Evolutionary conservation across 2,113 vertebrate species (phyloP).

Genomic region (Lanius ludovicianus): DNA sequence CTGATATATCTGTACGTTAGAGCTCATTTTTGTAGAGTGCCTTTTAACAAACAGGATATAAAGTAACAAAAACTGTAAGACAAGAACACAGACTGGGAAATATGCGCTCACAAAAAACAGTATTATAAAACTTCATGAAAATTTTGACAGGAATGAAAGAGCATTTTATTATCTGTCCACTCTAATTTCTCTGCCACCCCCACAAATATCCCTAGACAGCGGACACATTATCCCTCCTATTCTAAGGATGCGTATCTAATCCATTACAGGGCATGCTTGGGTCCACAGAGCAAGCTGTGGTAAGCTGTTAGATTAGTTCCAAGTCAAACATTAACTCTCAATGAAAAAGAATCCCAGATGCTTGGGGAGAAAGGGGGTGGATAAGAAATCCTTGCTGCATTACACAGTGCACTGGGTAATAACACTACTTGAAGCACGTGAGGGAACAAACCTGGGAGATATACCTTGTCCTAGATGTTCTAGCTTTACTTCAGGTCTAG

Average conservation of each 20-base stretch:
- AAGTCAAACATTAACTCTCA: slow-evolving; percentile 6
- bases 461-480: background rate
- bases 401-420: background rate
- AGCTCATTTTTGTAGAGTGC: background rate
- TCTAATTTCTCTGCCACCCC: slow-evolving; percentile 7
- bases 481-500: background rate
- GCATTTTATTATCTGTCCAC: background rate
- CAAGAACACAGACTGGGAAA: background rate
- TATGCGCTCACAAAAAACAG: background rate
- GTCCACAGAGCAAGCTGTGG: background rate
- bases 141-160: background rate
- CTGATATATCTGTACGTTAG: background rate
- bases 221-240: background rate
- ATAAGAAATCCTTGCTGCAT: background rate
- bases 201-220: slow-evolving; percentile 10
- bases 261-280: background rate
- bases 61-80: background rate
- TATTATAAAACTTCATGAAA: background rate
- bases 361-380: background rate
- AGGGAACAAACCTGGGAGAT: background rate
- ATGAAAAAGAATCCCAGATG: background rate
- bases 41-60: background rate
- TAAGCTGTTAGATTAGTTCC: slow-evolving; percentile 19
- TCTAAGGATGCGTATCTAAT: background rate
- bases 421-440: background rate